A percentile compares a stretch with the other conserved stretches of the same genome.
Conservation (phyloP, 1,140 invertebrate species). For the Hetaerina americana region DNA sequence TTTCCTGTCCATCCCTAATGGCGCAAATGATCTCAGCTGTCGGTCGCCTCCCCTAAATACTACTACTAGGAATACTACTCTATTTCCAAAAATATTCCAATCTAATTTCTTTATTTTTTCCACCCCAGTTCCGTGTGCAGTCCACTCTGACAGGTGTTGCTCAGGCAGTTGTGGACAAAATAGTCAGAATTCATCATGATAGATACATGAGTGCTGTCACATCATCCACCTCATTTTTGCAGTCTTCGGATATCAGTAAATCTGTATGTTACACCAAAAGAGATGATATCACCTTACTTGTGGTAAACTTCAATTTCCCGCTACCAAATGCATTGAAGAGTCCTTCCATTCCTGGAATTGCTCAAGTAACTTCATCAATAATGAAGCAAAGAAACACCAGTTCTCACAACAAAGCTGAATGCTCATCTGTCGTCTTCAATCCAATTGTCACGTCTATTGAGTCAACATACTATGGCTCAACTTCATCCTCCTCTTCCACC, state of each 20-base stretch:
- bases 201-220: conserved; percentile 47
- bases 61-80: too few species aligned
- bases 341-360: not conserved
- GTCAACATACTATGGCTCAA: not conserved
- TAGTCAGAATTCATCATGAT: conserved; percentile 71
- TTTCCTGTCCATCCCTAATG: too few species aligned
- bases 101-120: too few species aligned
- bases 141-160: conserved; percentile 68
- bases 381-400: conserved; percentile 15
- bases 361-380: not conserved
- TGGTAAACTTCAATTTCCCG: conserved; percentile 76
- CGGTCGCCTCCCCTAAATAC: too few species aligned
- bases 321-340: conserved; percentile 43
- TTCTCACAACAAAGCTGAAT: conserved; percentile 34
- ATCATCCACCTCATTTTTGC: not conserved
- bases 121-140: conserved; percentile 66
- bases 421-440: conserved; percentile 34
- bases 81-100: too few species aligned
- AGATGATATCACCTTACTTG: conserved; percentile 71
- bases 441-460: conserved; percentile 40
- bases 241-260: conserved; percentile 9
- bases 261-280: conserved; percentile 32
- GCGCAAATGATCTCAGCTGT: too few species aligned
- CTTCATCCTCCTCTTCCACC: not conserved
- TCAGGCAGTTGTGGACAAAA: conserved; percentile 75